Evolutionary conservation across 2,888 invertebrate genomes (phyloP), one percentile per base, ranked within the genome.

Genomic region (Falcaria lacertinaria): DNA sequence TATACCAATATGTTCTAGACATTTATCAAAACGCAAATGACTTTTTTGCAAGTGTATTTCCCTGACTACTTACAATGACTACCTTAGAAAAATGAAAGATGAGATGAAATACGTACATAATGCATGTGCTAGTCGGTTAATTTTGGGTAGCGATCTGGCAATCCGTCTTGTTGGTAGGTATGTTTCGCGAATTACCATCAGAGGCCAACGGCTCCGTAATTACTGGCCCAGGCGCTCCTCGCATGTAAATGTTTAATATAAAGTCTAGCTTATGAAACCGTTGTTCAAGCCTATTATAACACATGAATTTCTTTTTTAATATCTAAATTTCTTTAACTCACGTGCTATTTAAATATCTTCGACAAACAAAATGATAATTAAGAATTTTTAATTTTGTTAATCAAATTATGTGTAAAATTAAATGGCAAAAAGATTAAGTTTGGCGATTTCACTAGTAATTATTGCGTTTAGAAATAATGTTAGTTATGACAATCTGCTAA

Each of bases 161-260:
- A 41, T 38, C 22, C 22, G 7, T 15, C 19, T 19, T 8, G 3
- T 36, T 7, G 35, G 40, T 45, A 37, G 48, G 54, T 57, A 53
- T 49, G 49, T 53, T 52, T 52, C 43, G 50, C 41, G 50, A 60
- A 72, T 72, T 67, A 66, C 60, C 68, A 64, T 55, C 14, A 53
- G 58, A 62, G 66, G 64, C 50, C 60, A 58, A 61, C 54, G 59
- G 54, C 61, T 57, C 46, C 40, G 47, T 64, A 58, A 62, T 62
- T 61, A 51, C 57, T 28, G 42, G 50, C 47, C 41, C 45, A 43
- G 50, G 43, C 33, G 41, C 42, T 50, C 36, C 34, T 46, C 39
- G 41, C 45, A 34, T 28, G 11, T 25, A 41, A 43, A 47, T 41
- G 40, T 47, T 41, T 33, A 22, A 19, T 43, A 39, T 39, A 11